phyloP scores from a whole-genome alignment of 2,888 invertebrate species.

The Cephus pygmeus region DNA sequence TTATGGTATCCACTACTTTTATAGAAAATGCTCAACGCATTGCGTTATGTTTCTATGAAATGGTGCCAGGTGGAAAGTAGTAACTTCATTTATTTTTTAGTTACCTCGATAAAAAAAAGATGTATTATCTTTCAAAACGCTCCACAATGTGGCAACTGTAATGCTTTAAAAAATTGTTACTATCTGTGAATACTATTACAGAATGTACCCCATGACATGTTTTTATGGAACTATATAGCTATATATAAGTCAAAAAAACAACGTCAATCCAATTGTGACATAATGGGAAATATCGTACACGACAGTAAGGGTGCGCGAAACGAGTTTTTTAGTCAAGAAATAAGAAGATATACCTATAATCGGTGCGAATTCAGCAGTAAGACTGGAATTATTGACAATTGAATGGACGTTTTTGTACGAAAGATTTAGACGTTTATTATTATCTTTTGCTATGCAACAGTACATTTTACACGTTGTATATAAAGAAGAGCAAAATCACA shows the following conservation, averaged over 20 bases:
- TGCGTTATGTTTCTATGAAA: background rate
- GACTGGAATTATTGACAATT: constrained; percentile 26
- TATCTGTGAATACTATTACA: background rate
- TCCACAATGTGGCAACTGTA: background rate
- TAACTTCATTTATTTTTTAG: background rate
- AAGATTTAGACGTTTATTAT: constrained; percentile 32
- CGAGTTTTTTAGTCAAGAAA: background rate
- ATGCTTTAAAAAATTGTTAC: background rate
- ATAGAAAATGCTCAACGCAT: background rate
- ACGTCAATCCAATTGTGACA: background rate
- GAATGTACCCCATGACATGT: background rate
- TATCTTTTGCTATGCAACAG: constrained; percentile 17
- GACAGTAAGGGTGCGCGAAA: background rate
- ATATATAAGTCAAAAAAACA: background rate
- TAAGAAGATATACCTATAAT: background rate
- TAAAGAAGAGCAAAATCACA: background rate
- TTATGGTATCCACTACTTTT: background rate
- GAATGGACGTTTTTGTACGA: constrained; percentile 26
- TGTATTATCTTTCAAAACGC: background rate
- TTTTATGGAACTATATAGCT: background rate
- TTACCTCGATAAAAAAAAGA: background rate
- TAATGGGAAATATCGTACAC: background rate
- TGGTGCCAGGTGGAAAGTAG: background rate
- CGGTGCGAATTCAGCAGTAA: background rate
- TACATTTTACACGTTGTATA: background rate